Evolutionary conservation across 2,888 invertebrate genomes (phyloP).

Genomic region (Cephalotes varians): DNA sequence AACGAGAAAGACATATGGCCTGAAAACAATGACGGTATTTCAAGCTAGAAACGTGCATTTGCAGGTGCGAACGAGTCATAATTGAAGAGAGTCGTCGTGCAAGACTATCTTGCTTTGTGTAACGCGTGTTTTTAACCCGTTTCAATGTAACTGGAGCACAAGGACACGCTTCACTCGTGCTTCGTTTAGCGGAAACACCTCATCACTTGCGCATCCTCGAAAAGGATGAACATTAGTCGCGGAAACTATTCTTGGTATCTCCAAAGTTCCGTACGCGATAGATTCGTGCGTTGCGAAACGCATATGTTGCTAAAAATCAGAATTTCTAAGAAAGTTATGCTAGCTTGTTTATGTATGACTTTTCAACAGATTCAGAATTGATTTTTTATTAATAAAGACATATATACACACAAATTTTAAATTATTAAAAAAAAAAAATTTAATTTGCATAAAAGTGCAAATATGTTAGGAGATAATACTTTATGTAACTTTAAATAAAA

Average conservation of each 20-base stretch:
- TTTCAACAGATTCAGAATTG: background rate
- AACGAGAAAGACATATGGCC: background rate
- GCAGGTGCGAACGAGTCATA: slow-evolving; percentile 38
- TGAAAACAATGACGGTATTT: slow-evolving; percentile 34
- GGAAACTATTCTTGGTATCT: background rate
- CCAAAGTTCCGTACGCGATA: slow-evolving; percentile 4
- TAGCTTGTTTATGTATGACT: background rate
- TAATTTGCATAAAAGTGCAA: background rate
- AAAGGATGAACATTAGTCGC: slow-evolving; percentile 11
- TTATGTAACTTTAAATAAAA: background rate
- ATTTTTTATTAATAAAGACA: background rate
- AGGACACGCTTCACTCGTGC: slow-evolving; percentile 22
- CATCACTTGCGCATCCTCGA: slow-evolving; percentile 12
- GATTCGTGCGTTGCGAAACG: background rate
- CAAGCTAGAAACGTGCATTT: slow-evolving; percentile 5
- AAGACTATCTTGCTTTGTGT: slow-evolving; percentile 38
- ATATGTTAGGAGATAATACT: background rate
- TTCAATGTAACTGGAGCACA: slow-evolving; percentile 52
- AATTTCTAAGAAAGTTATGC: background rate
- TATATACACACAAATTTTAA: background rate
- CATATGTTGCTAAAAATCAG: background rate
- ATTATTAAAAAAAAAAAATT: background rate
- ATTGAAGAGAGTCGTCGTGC: slow-evolving; percentile 21
- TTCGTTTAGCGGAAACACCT: slow-evolving; percentile 27
- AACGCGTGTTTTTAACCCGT: slow-evolving; percentile 42